Evolutionary conservation across 2,888 invertebrate genomes (phyloP).

Genomic region (Cryptocheilus praepositus): DNA sequence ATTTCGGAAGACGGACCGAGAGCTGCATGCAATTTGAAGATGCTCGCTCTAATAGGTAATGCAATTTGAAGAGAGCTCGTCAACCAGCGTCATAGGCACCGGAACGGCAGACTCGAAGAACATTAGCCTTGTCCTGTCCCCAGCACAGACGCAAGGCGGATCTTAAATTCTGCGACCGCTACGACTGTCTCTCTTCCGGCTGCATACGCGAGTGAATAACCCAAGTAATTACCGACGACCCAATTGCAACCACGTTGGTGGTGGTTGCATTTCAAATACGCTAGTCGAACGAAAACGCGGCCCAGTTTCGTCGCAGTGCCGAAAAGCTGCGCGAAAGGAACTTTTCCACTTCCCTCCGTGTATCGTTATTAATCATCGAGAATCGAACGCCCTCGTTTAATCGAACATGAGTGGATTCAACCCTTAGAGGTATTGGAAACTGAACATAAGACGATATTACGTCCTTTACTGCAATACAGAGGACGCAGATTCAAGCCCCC

Average conservation of each 20-base stretch:
- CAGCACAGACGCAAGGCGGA: slow-evolving; percentile 42
- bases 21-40: slow-evolving; percentile 44
- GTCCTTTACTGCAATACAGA: no score
- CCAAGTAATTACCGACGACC: slow-evolving; percentile 64
- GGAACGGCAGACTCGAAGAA: background rate
- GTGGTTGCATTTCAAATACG: slow-evolving; percentile 42
- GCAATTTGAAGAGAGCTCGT: slow-evolving; percentile 44
- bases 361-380: no score
- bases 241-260: slow-evolving; percentile 47
- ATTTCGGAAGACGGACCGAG: slow-evolving; percentile 12
- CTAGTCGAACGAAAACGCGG: slow-evolving; percentile 16
- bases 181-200: slow-evolving; percentile 33
- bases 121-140: background rate
- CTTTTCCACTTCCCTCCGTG: no score
- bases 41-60: slow-evolving; percentile 51
- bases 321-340: no score
- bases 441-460: no score
- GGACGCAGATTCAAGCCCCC: no score
- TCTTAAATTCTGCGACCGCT: slow-evolving; percentile 56
- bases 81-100: slow-evolving; percentile 16
- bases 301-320: background rate
- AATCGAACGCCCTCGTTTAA: no score
- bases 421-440: no score
- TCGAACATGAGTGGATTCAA: no score
- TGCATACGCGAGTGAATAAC: slow-evolving; percentile 64